A percentile compares a stretch with the other conserved stretches of the same genome.
These are phyloP conservation scores for Deilephila porcellus DNA, from an alignment of 2,888 invertebrate species.

Conservation along the genomic window DNA sequence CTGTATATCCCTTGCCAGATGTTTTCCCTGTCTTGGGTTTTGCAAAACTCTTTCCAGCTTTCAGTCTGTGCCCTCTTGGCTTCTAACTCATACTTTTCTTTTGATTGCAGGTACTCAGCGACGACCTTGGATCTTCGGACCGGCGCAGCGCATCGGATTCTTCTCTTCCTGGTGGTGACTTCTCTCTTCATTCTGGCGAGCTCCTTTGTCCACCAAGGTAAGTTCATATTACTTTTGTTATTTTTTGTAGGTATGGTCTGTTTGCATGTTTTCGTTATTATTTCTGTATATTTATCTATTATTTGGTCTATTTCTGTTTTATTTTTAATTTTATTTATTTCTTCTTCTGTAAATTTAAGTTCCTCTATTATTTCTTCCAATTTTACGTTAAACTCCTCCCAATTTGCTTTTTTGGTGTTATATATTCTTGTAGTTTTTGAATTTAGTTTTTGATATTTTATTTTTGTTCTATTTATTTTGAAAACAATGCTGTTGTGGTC, in stretches of 20 bases:
- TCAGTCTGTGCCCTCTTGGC: constrained; percentile 1
- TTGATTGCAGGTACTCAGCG: no score
- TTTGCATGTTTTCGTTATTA: constrained; percentile 23
- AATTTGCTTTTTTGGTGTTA: constrained; percentile 22
- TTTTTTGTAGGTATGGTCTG: constrained; percentile 26
- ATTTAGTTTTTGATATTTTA: no score
- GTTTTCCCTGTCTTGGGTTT: constrained; percentile 34
- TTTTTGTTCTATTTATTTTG: constrained; percentile 12
- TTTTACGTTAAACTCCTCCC: background rate
- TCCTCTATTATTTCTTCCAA: background rate
- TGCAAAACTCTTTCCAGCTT: constrained; percentile 38
- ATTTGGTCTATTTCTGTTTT: constrained; percentile 20
- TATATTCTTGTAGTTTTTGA: constrained; percentile 26
- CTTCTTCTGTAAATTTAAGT: constrained; percentile 11
- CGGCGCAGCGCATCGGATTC: no score
- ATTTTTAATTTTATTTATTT: constrained; percentile 28
- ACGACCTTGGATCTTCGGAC: no score
- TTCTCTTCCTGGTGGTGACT: no score
- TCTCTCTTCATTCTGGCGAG: no score
- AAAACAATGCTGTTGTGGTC: constrained; percentile 36
- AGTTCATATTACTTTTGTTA: background rate
- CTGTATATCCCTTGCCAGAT: constrained; percentile 36
- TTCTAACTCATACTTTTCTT: constrained; percentile 2
- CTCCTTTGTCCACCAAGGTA: background rate
- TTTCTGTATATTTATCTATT: constrained; percentile 5